Percentiles rank a stretch among this genome's conserved stretches.
Evolutionary conservation across 2,113 vertebrate genomes (phyloP).

Genomic region (Rhipidura dahli): DNA sequence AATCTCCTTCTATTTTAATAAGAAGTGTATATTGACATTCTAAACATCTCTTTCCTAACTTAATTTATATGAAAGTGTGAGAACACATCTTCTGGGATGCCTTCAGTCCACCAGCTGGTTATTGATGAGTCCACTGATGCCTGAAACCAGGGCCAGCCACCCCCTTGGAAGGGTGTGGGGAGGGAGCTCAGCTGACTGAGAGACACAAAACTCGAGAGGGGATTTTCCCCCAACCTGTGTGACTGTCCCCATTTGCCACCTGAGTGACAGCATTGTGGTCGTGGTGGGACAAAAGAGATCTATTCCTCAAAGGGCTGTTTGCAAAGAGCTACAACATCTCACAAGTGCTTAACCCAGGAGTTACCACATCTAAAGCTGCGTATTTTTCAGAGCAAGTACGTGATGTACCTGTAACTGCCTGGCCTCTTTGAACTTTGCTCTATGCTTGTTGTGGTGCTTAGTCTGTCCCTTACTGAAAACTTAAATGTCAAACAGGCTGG

Average conservation of each 20-base stretch:
- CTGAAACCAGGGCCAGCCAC: neutral
- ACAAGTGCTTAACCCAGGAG: neutral
- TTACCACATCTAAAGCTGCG: neutral
- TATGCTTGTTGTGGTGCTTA: rapidly evolving
- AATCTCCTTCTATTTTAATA: neutral
- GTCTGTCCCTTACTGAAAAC: neutral
- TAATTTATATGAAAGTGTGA: neutral
- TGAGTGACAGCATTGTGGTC: neutral
- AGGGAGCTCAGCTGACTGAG: neutral
- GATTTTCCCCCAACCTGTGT: neutral
- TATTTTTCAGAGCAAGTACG: neutral
- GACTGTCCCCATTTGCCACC: neutral
- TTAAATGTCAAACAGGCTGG: neutral
- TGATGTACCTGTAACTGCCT: neutral
- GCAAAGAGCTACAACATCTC: neutral
- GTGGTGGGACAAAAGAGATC: neutral
- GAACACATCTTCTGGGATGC: neutral
- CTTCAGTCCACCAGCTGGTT: neutral
- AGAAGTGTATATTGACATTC: neutral
- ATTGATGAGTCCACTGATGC: neutral
- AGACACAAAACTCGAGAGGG: neutral
- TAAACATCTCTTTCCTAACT: neutral
- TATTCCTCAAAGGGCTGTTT: neutral
- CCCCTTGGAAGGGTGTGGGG: neutral
- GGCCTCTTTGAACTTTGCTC: neutral